A percentile compares a stretch with the other conserved stretches of the same genome.
Evolutionary conservation across 2,113 vertebrate species (phyloP).

Genomic region (Apodemus sylvaticus): DNA sequence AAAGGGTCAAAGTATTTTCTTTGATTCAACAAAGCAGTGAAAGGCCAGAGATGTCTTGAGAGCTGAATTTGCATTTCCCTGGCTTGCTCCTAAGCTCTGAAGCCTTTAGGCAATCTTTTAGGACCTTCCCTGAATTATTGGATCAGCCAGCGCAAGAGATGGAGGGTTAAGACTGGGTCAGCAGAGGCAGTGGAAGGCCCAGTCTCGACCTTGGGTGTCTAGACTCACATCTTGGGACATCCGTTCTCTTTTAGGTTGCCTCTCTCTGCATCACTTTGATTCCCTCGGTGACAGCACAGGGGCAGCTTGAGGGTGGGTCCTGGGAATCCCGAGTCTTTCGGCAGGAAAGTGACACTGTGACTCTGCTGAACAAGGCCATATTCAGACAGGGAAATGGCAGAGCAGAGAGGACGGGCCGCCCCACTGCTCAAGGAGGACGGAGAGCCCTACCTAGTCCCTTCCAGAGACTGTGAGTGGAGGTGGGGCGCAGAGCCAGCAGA

Average conservation of each 20-base stretch:
- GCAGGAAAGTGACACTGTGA: rapidly evolving
- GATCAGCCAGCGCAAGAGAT: neutral
- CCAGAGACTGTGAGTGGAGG: too few species aligned
- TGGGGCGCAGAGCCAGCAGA: neutral
- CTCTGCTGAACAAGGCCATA: rapidly evolving
- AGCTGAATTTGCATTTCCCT: slow-evolving; percentile 1
- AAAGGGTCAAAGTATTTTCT: slow-evolving; percentile 87
- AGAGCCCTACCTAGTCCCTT: neutral
- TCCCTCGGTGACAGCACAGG: neutral
- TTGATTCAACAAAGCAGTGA: slow-evolving; percentile 86
- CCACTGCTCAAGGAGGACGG: rapidly evolving
- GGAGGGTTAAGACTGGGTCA: neutral
- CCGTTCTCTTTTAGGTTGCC: neutral
- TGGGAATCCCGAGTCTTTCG: neutral
- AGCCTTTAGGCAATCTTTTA: neutral
- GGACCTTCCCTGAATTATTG: neutral
- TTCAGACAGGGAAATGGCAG: neutral
- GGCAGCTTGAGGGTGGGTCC: too few species aligned
- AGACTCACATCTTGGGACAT: too few species aligned
- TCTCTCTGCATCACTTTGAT: neutral
- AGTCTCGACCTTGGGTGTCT: neutral
- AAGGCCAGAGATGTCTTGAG: slow-evolving; percentile 59
- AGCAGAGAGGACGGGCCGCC: neutral
- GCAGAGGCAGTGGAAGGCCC: too few species aligned
- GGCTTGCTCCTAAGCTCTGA: neutral